phyloP scores from a whole-genome alignment of 2,113 vertebrate genomes.

The Acrocephalus kingi region DNA sequence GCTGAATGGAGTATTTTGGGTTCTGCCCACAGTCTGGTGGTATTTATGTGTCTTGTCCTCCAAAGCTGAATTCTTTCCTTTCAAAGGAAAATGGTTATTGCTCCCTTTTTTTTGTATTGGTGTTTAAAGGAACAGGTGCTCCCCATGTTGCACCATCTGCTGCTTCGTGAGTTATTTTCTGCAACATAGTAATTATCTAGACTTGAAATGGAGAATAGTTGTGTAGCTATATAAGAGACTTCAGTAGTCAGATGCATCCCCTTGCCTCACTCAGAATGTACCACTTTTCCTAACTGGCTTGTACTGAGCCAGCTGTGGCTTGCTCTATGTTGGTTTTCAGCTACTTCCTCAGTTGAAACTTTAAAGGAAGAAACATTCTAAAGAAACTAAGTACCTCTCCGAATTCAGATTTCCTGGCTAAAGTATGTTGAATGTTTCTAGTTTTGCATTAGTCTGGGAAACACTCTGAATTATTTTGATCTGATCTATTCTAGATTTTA shows the following conservation, averaged over 20 bases:
- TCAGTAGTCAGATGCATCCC: neutral
- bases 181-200: conserved; percentile 1
- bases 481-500: neutral
- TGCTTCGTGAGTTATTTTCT: neutral
- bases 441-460: neutral
- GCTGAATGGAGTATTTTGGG: neutral
- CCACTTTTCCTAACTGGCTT: neutral
- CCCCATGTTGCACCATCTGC: neutral
- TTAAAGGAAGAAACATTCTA: neutral
- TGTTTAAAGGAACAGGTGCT: neutral
- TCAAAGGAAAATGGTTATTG: neutral
- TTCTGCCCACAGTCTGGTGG: neutral
- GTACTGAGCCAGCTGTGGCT: neutral
- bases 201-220: neutral
- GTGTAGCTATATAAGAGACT: neutral
- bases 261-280: neutral
- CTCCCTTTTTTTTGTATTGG: neutral
- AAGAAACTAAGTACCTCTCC: neutral
- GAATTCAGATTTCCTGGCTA: neutral
- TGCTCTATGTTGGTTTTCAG: neutral
- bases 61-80: neutral
- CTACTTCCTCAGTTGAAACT: neutral
- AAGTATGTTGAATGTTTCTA: neutral
- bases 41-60: neutral
- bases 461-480: neutral